Percentiles rank a stretch among this genome's conserved stretches.
Evolutionary conservation across 2,797 vertebrate species (phyloP).

Genomic region (Eidolon dupreanum): DNA sequence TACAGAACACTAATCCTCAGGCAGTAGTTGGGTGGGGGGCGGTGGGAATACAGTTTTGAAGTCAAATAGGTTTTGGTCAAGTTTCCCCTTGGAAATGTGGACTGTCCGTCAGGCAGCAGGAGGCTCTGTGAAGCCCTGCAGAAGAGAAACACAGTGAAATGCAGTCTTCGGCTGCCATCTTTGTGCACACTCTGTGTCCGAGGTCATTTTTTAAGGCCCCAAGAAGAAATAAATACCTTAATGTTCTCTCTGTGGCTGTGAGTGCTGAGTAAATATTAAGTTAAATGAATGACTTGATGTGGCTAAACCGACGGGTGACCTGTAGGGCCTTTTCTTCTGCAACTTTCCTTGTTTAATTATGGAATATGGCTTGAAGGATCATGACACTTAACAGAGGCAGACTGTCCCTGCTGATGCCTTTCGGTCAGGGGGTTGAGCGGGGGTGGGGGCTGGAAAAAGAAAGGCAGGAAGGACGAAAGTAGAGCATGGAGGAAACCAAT

Average conservation of each 20-base stretch:
- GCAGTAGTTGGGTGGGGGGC: background rate
- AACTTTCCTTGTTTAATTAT: background rate
- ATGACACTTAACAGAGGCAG: background rate
- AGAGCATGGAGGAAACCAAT: background rate
- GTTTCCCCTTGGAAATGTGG: background rate
- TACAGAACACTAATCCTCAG: background rate
- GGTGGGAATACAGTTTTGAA: background rate
- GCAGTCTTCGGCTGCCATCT: background rate
- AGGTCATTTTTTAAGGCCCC: background rate
- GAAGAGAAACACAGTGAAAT: background rate
- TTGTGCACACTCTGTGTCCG: background rate
- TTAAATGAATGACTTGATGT: background rate
- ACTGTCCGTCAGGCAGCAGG: accelerated
- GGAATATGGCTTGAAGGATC: background rate
- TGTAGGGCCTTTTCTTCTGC: background rate
- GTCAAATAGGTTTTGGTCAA: background rate
- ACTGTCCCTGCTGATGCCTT: background rate
- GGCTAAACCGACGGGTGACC: background rate
- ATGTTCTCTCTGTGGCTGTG: background rate
- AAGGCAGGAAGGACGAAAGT: background rate
- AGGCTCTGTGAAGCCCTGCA: background rate
- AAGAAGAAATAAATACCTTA: background rate
- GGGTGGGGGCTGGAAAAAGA: background rate
- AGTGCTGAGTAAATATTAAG: background rate
- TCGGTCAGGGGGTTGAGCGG: background rate